phyloP scores from a whole-genome alignment of 2,888 invertebrate species.

The Strigamia crassipes region DNA sequence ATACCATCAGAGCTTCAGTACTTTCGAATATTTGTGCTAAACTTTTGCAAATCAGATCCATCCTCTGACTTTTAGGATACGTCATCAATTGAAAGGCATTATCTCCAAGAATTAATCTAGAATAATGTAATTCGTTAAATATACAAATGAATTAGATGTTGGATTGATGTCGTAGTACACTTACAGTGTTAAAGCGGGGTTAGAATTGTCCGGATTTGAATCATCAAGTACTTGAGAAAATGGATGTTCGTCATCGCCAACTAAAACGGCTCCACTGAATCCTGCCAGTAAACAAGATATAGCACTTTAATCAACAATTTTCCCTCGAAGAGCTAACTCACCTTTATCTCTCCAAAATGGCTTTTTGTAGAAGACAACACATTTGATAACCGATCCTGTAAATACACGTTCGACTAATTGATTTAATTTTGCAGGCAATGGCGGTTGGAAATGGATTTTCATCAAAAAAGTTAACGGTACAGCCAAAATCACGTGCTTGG shows the following conservation, averaged over 20 bases:
- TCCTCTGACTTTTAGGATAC: constrained; percentile 54
- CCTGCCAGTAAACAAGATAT: constrained; percentile 33
- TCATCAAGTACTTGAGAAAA: constrained; percentile 54
- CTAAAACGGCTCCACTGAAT: constrained; percentile 46
- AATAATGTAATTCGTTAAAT: background rate
- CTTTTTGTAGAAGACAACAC: constrained; percentile 59
- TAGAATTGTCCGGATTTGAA: constrained; percentile 53
- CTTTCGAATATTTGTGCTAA: constrained; percentile 55
- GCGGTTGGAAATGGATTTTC: constrained; percentile 58
- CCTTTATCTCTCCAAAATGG: constrained; percentile 60
- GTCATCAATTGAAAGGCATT: constrained; percentile 53
- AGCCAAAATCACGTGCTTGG: constrained; percentile 56
- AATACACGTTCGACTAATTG: constrained; percentile 58
- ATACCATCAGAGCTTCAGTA: constrained; percentile 54
- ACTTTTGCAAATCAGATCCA: constrained; percentile 52
- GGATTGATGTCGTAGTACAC: too few species aligned
- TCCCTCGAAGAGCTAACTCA: constrained; percentile 44
- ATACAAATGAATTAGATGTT: background rate
- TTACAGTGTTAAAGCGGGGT: constrained; percentile 55
- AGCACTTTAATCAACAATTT: background rate
- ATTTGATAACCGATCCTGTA: constrained; percentile 61
- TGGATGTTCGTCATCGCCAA: constrained; percentile 53
- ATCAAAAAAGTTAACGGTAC: constrained; percentile 57
- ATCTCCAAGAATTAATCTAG: constrained; percentile 56
- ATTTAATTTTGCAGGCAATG: constrained; percentile 55